These are phyloP conservation scores for Noctilio leporinus DNA, from an alignment of 2,113 vertebrate species.

Conservation along the genomic window DNA sequence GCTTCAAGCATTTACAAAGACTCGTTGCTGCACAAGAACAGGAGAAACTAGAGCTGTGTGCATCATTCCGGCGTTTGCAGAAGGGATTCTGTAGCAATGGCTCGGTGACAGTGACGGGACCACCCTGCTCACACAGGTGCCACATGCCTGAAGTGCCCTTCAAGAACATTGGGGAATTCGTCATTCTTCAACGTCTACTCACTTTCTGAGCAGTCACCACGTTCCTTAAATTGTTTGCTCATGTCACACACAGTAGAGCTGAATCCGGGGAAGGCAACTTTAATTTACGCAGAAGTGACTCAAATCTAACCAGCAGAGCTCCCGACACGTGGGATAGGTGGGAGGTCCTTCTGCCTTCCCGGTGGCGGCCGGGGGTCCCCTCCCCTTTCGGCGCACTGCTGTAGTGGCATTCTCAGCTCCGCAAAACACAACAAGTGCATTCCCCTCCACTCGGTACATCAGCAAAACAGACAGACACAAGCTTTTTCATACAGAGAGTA, in stretches of 20 bases:
- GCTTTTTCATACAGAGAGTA: background rate
- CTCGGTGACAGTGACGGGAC: too few relatives aligned
- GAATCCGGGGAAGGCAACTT: background rate
- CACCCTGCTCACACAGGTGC: background rate
- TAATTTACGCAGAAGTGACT: background rate
- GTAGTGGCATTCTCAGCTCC: too few relatives aligned
- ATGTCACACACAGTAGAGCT: background rate
- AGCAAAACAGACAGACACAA: background rate
- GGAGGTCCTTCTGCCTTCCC: background rate
- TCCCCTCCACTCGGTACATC: background rate
- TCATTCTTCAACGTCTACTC: background rate
- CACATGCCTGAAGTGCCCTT: background rate
- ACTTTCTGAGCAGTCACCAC: background rate
- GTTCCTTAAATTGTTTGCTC: background rate
- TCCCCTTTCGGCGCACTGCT: background rate
- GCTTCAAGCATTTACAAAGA: conserved; percentile 42
- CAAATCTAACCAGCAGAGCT: background rate
- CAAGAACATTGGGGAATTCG: background rate
- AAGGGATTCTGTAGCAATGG: background rate
- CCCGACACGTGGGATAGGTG: background rate
- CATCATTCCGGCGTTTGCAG: background rate
- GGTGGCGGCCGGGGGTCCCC: background rate
- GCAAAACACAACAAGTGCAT: fast-evolving
- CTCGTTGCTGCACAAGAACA: conserved; percentile 49
- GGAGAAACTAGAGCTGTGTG: conserved; percentile 10